Evolutionary conservation across 2,113 vertebrate genomes (phyloP), one percentile per base, ranked within the genome.

Genomic region (Pitta sordida): DNA sequence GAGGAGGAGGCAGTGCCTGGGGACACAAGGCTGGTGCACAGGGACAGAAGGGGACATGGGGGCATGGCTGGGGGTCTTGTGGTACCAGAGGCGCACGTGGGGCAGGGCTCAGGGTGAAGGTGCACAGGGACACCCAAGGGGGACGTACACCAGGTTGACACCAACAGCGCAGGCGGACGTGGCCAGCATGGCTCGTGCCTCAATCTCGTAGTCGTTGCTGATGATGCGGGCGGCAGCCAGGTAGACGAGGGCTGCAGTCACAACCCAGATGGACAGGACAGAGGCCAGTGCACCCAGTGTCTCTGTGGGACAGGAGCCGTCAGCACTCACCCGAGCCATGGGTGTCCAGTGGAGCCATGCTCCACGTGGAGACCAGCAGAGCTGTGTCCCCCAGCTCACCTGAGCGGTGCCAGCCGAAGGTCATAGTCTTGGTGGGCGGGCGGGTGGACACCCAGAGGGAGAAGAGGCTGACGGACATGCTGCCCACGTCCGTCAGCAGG

Each of bases 391-490:
- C 16, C 37, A 0, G 51, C 78, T 97, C 95, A 99, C 99, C 99
- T 64, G 99, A 99, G 95, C 99, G 98, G 95, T 99, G 99, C 99
- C 99, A 99, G 41, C 99, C 99, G 2, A 98, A 99, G 92, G 96
- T 99, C 99, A 99, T 99, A 86, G 95, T 98, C 92, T 98, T 99
- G 82, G 98, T 99, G 87, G 99, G 98, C 0, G 98, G 98, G 19
- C 98, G 98, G 64, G 98, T 97, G 27, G 99, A 99, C 90, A 99
- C 98, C 99, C 99, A 99, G 56, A 99, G 98, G 56, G 99, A 99
- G 97, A 99, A 99, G 86, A 99, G 98, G 94, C 99, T 99, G 96
- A 98, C 98, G 27, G 98, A 97, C 99, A 99, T 99, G 93, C 99
- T 99, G 95, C 99, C 99, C 85, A 99, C 98, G 4, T 99, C 99